Conservation (phyloP, 2,888 invertebrate species). For the Polyommatus icarus region DNA sequence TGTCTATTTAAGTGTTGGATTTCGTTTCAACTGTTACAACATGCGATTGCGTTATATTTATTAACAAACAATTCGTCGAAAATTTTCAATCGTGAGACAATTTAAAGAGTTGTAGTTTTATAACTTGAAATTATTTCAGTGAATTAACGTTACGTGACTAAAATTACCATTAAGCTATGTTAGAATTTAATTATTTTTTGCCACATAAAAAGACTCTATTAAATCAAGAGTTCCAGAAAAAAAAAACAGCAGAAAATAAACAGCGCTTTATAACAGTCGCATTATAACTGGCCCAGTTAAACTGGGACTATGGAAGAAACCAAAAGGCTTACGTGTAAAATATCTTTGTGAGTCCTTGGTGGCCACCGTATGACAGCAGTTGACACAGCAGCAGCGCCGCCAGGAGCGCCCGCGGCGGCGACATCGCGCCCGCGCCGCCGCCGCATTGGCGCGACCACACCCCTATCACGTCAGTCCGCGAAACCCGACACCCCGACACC, state of each 20-base stretch:
- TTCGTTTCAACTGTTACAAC: background rate
- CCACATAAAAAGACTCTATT: background rate
- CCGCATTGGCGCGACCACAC: conserved; percentile 70
- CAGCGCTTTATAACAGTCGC: background rate
- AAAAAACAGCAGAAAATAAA: background rate
- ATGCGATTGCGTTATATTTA: conserved; percentile 22
- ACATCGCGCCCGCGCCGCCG: conserved; percentile 71
- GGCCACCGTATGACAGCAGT: conserved; percentile 76
- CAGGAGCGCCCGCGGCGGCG: conserved; percentile 78
- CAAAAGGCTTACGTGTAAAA: conserved; percentile 69
- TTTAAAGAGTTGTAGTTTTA: background rate
- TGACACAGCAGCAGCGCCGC: conserved; percentile 73
- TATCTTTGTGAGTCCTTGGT: conserved; percentile 79
- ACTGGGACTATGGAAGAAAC: background rate
- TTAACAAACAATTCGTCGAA: background rate
- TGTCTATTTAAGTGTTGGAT: background rate
- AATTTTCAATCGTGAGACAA: conserved; percentile 21
- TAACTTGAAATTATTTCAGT: background rate
- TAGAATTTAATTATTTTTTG: background rate
- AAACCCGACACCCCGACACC: conserved; percentile 37
- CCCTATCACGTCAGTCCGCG: conserved; percentile 62
- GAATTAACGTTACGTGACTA: background rate
- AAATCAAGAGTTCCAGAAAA: background rate
- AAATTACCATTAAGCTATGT: background rate
- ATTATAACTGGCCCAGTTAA: background rate